Base-by-base conservation (phyloP, 2,113 vertebrate species). In the Psilopsiagon aurifrons region DNA sequence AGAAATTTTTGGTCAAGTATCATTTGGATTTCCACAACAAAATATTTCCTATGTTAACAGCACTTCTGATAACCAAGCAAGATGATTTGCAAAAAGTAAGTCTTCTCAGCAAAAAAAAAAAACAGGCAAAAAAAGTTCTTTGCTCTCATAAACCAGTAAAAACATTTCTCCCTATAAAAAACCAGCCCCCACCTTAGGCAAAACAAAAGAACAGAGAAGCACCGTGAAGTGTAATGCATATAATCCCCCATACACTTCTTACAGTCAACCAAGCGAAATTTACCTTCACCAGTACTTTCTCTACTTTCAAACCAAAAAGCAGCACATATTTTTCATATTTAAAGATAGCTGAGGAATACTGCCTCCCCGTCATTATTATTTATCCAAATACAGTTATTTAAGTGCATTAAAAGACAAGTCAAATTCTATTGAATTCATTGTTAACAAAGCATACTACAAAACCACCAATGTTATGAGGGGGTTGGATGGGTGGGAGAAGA, bases 381-480 rank as follows among this genome's bases (percentile, higher is more conserved):
- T 41, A 80, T 49, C 41, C 29, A 64, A 54, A 59, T 63, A 35
- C 14, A 57, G n/a, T 57, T n/a, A 83, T 51, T 43, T 14, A 33
- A 62, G 25, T 62, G 25, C 37, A 64, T 51, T 82, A 10, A 92
- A 68, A 79, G 29, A 22, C 3, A 68, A 80, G 68, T 49, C 54
- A 70, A 93, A 83, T 91, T 43, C 25, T 39, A 46, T 1, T 12
- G 68, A 66, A 52, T 52, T 51, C 17, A 27, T 69, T 55, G 86
- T 47, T 57, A 88, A 28, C 16, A 63, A 63, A 75, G 37, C 5
- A 74, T 17, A 52, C 13, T 4, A 62, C 15, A 37, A 67, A 90
- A 49, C 2, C 27, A 60, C 16, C 11, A 17, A 2, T 7, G 28
- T 14, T 2, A 1, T 0, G 2, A 33, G 27, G 10, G 35, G 3